These are phyloP conservation scores for Lepus timidus DNA, from an alignment of 2,113 vertebrate genomes.

Conservation along the genomic window DNA sequence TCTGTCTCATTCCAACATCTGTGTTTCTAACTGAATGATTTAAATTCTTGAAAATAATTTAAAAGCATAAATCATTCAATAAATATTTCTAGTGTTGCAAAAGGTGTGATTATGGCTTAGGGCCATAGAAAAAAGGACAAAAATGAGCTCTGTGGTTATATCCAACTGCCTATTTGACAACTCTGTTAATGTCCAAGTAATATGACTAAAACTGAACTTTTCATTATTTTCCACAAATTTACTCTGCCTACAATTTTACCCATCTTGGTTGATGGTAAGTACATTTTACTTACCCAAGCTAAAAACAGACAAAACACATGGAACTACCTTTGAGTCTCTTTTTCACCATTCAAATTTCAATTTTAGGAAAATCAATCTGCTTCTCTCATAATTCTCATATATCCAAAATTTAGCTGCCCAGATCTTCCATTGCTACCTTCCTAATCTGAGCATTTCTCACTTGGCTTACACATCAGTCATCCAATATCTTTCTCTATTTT, in stretches of 20 bases:
- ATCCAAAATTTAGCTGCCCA: background rate
- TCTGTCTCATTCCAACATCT: background rate
- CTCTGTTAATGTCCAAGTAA: slow-evolving; percentile 4
- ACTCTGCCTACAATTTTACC: background rate
- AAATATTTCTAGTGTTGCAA: background rate
- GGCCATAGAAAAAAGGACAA: slow-evolving; percentile 14
- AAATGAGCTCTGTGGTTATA: background rate
- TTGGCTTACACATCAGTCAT: background rate
- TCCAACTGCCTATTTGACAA: background rate
- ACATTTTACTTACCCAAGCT: background rate
- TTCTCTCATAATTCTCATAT: background rate
- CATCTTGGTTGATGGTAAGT: background rate
- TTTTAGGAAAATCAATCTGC: background rate
- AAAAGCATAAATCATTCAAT: slow-evolving; percentile 28
- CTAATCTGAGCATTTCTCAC: background rate
- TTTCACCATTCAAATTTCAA: background rate
- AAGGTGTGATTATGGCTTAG: background rate
- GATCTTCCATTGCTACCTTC: too few relatives aligned
- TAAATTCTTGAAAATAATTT: slow-evolving; percentile 34
- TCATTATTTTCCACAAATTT: background rate
- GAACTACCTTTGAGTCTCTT: background rate
- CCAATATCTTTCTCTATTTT: background rate
- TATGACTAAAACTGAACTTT: background rate
- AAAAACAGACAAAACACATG: background rate
- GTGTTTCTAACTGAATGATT: slow-evolving; percentile 8